phyloP scores from a whole-genome alignment of 1,140 invertebrate species.

The Dreissena polymorpha region DNA sequence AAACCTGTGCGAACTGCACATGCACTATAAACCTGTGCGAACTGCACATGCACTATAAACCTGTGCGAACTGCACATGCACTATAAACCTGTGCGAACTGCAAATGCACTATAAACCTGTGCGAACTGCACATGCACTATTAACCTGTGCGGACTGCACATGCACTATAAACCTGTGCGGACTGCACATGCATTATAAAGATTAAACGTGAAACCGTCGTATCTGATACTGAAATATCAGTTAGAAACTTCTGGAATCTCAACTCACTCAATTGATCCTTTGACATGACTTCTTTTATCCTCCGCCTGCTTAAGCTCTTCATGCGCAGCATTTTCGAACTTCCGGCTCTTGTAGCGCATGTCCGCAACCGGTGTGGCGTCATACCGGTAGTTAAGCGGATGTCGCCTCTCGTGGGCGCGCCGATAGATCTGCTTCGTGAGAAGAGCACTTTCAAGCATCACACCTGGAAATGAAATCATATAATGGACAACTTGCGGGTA shows the following conservation, averaged over 20 bases:
- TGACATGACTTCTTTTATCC: background rate
- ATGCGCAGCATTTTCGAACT: background rate
- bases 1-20: no score
- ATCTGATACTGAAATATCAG: no score
- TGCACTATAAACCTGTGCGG: no score
- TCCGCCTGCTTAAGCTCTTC: background rate
- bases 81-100: no score
- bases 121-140: no score
- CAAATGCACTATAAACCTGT: no score
- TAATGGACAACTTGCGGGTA: background rate
- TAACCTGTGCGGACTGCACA: no score
- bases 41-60: no score
- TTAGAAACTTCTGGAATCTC: background rate
- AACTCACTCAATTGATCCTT: background rate
- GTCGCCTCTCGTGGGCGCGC: slow-evolving; percentile 47
- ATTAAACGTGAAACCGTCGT: no score
- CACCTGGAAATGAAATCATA: slow-evolving; percentile 21
- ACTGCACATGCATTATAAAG: no score
- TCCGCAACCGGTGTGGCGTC: background rate
- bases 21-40: no score
- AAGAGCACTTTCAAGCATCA: slow-evolving; percentile 46
- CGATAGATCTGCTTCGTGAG: slow-evolving; percentile 61
- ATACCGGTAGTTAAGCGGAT: background rate
- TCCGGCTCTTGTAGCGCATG: background rate
- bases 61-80: no score